phyloP scores from a whole-genome alignment of 53 echinoderm and acorn worm species.

The Apostichopus leukothele region DNA sequence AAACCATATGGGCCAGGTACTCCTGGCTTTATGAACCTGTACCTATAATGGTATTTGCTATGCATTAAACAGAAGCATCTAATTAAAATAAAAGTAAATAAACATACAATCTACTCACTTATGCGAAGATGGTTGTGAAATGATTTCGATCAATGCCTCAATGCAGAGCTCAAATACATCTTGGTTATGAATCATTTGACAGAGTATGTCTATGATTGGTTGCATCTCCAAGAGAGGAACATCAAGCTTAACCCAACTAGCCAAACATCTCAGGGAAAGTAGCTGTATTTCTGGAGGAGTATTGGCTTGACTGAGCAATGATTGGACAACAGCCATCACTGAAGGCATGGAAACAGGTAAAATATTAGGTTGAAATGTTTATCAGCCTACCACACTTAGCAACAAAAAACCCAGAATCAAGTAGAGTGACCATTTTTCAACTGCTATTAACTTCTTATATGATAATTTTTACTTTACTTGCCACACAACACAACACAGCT shows the following conservation, averaged over 20 bases:
- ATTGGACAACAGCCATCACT: constrained; percentile 87
- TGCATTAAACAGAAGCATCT: neutral
- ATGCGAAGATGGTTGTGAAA: constrained; percentile 80
- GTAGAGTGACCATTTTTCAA: neutral
- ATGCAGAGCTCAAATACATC: constrained; percentile 91
- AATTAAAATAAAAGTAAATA: too few relatives aligned
- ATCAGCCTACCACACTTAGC: neutral
- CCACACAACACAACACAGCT: too few relatives aligned
- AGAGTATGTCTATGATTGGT: constrained; percentile 77
- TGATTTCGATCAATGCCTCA: constrained; percentile 79
- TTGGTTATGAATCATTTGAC: constrained; percentile 76
- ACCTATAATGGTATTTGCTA: too few relatives aligned
- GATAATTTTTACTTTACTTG: too few relatives aligned
- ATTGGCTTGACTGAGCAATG: constrained; percentile 71
- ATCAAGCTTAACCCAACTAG: constrained; percentile 92
- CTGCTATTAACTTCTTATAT: too few relatives aligned
- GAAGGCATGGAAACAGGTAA: neutral
- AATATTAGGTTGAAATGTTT: neutral
- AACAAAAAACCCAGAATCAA: neutral
- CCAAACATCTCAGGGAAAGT: constrained; percentile 86
- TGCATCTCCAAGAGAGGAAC: constrained; percentile 85
- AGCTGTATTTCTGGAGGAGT: constrained; percentile 83
- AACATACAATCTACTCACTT: constrained; percentile 65
- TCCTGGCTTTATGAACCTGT: too few relatives aligned
- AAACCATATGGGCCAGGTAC: too few relatives aligned